Evolutionary conservation across 2,113 vertebrate genomes (phyloP).

Genomic region (Gallinago media): DNA sequence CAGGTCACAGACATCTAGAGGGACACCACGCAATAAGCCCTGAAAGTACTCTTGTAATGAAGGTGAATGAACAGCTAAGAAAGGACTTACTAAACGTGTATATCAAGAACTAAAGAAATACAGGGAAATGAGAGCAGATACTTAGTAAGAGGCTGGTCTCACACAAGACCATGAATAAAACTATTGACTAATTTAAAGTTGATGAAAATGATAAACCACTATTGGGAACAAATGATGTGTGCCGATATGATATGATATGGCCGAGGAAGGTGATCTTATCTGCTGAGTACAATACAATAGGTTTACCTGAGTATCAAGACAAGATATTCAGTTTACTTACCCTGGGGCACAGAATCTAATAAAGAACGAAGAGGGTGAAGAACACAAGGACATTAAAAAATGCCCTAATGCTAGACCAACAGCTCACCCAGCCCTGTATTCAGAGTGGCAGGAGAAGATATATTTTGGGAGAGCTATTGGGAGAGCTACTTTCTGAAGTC

Average conservation of each 20-base stretch:
- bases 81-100: not conserved
- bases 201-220: not conserved
- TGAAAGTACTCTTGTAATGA: not conserved
- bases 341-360: not conserved
- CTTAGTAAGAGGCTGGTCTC: not conserved
- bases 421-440: not conserved
- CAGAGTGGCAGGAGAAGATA: not conserved
- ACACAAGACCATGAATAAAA: not conserved
- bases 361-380: not conserved
- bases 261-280: not conserved
- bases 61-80: not conserved
- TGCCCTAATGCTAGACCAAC: not conserved
- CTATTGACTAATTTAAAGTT: not conserved
- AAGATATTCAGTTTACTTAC: not conserved
- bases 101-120: not conserved
- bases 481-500: not conserved
- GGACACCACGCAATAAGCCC: fast-evolving
- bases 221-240: not conserved
- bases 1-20: not conserved
- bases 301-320: not conserved
- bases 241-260: too few species aligned
- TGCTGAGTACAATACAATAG: not conserved
- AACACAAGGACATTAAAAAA: not conserved
- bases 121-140: not conserved
- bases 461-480: not conserved